phyloP scores from a whole-genome alignment of 2,113 vertebrate genomes.

The Spilogale gracilis region DNA sequence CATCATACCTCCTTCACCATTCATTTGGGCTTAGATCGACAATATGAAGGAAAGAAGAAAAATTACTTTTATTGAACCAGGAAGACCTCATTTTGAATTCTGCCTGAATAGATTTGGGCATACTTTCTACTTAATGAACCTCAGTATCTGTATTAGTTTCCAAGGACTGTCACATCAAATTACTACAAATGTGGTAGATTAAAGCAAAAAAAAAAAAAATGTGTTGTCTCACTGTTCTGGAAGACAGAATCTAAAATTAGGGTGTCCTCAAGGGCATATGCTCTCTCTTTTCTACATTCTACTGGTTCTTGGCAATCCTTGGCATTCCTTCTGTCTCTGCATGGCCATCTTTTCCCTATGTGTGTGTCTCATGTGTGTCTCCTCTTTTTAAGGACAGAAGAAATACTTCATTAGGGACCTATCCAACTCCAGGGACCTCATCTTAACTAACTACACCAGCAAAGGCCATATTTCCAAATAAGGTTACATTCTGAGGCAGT shows the following conservation, averaged over 20 bases:
- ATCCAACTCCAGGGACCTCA: background rate
- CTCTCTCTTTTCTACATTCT: background rate
- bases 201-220: background rate
- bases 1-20: background rate
- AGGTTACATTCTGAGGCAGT: background rate
- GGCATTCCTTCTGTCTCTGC: background rate
- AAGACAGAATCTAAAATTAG: background rate
- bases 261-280: background rate
- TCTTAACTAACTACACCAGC: background rate
- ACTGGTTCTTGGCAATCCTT: too few relatives aligned
- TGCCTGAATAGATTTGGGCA: background rate
- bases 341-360: background rate
- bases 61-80: background rate
- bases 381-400: background rate
- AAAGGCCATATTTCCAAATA: background rate
- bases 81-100: background rate
- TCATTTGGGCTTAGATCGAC: background rate
- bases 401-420: background rate
- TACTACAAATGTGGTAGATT: background rate
- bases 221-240: background rate
- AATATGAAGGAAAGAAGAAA: background rate
- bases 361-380: background rate
- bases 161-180: background rate
- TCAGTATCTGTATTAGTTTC: background rate
- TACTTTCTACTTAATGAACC: background rate